Evolutionary conservation across 2,888 invertebrate genomes (phyloP).

Genomic region (Amblyjoppa fuscipennis): DNA sequence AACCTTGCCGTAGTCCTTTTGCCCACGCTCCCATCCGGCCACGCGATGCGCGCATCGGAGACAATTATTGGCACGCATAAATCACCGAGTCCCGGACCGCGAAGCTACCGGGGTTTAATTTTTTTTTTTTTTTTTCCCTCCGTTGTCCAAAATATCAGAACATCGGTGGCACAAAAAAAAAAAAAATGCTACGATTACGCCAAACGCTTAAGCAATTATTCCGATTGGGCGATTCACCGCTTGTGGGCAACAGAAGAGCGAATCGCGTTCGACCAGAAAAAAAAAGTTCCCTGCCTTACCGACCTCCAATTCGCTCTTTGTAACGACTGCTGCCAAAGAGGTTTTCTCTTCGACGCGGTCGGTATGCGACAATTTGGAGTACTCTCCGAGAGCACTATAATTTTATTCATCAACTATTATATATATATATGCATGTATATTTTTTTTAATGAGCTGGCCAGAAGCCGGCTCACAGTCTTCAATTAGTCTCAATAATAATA

Average conservation of each 20-base stretch:
- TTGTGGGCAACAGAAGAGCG: not conserved
- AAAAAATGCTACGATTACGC: not conserved
- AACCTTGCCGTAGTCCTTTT: constrained; percentile 73
- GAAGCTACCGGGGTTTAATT: not conserved
- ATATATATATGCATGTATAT: too few relatives aligned
- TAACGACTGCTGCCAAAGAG: constrained; percentile 38
- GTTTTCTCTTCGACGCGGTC: not conserved
- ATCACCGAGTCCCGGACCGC: not conserved
- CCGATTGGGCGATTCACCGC: not conserved
- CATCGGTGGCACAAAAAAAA: not conserved
- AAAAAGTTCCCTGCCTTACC: constrained; percentile 30
- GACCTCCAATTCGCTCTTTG: not conserved
- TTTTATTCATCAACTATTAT: not conserved
- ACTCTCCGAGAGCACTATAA: not conserved
- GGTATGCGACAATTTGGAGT: not conserved
- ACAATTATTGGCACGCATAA: not conserved
- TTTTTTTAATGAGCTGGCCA: not conserved
- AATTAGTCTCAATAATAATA: too few relatives aligned
- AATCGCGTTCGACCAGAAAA: not conserved
- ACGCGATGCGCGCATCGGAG: constrained; percentile 3
- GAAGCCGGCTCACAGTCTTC: too few relatives aligned
- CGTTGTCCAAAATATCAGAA: not conserved
- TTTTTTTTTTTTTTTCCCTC: constrained; percentile 16
- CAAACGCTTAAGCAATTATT: not conserved
- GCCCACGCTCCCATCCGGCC: constrained; percentile 55